phyloP scores from a whole-genome alignment of 2,797 vertebrate species.

The Tokudaia tokunoshimensis region DNA sequence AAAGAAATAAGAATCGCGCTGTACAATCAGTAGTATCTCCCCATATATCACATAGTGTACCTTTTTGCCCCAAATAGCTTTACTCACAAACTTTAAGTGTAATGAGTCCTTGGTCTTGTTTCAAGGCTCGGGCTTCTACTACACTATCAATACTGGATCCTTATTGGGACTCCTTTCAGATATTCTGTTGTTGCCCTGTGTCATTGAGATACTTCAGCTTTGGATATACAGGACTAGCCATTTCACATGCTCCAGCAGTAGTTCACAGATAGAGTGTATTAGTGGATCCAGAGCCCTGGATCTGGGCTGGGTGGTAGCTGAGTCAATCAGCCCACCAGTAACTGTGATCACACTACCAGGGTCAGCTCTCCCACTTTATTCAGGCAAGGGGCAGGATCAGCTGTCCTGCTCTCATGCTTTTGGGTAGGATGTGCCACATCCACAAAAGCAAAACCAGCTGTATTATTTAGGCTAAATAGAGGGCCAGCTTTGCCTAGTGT shows the following conservation, averaged over 20 bases:
- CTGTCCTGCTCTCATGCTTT: not conserved
- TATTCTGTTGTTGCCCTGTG: not conserved
- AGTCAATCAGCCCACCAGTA: not conserved
- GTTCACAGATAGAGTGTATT: not conserved
- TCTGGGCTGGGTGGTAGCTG: not conserved
- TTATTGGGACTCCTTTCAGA: not conserved
- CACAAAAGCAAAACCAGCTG: not conserved
- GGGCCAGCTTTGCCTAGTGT: not conserved
- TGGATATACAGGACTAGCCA: not conserved
- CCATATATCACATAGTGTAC: not conserved
- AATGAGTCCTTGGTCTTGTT: not conserved
- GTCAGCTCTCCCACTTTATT: not conserved
- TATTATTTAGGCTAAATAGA: not conserved
- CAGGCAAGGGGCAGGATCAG: too few species aligned
- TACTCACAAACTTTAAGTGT: not conserved
- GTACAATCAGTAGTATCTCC: not conserved
- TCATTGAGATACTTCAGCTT: not conserved
- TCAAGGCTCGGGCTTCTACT: not conserved
- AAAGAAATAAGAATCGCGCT: not conserved
- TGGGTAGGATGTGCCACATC: not conserved
- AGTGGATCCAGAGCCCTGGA: not conserved
- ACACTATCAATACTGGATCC: not conserved
- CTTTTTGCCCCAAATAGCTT: not conserved
- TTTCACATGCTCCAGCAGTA: not conserved
- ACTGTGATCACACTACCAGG: not conserved